A percentile compares a stretch with the other conserved stretches of the same genome.
These are phyloP conservation scores for Podocnemis expansa DNA, from an alignment of 2,113 vertebrate genomes.

Conservation along the genomic window DNA sequence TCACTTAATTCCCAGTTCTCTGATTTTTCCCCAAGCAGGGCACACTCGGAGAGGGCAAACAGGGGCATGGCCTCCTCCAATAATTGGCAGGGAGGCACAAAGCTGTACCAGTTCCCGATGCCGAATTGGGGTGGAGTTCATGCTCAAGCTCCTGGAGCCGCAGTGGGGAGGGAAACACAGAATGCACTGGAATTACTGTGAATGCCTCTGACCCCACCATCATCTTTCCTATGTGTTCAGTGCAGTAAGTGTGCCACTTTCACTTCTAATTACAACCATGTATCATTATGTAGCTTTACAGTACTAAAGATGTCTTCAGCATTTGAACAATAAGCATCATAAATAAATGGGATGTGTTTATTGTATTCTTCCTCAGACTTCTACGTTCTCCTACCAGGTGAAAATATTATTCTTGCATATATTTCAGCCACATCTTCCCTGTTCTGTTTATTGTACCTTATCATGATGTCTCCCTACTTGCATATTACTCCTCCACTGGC, in stretches of 20 bases:
- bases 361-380: neutral
- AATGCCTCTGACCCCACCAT: neutral
- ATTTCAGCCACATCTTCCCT: neutral
- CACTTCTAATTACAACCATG: neutral
- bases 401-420: neutral
- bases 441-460: neutral
- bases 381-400: neutral
- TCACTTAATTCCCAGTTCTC: neutral
- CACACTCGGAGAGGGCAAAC: no score
- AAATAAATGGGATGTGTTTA: rapidly evolving
- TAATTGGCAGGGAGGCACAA: no score
- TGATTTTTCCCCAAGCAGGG: neutral
- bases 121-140: no score
- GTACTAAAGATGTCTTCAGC: neutral
- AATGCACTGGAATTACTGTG: no score
- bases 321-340: neutral
- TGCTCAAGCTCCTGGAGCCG: no score
- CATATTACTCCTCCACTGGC: neutral
- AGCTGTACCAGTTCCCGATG: no score
- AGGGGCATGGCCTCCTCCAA: no score
- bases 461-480: neutral
- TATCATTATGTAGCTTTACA: neutral
- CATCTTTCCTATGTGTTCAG: neutral
- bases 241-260: neutral
- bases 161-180: no score